Evolutionary conservation across 2,888 invertebrate genomes (phyloP).

Genomic region (Epistrophe grossulariae): DNA sequence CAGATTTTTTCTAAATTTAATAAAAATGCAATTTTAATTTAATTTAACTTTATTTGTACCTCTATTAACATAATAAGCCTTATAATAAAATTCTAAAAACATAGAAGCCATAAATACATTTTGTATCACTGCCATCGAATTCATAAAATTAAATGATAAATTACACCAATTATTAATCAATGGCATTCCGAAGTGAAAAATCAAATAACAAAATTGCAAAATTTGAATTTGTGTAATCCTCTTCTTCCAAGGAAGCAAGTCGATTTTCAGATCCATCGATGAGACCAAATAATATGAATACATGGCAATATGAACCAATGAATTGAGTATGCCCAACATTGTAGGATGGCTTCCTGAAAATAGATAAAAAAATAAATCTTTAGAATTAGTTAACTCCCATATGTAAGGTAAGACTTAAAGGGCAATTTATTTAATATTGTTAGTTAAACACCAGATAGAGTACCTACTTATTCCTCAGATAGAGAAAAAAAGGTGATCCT

Average conservation of each 20-base stretch:
- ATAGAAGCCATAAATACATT: conserved; percentile 78
- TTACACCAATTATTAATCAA: conserved; percentile 76
- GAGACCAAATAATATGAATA: conserved; percentile 90
- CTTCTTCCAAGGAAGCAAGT: conserved; percentile 90
- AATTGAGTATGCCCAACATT: conserved; percentile 88
- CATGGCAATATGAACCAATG: conserved; percentile 91
- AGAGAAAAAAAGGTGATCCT: no score
- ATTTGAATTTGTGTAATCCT: conserved; percentile 92
- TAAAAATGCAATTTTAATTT: neutral
- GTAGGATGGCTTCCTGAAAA: conserved; percentile 87
- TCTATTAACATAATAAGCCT: conserved; percentile 77
- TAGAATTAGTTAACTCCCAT: neutral
- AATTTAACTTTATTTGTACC: conserved; percentile 44
- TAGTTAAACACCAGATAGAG: no score
- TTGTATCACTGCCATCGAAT: conserved; percentile 62
- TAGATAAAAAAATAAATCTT: neutral
- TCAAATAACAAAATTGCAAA: conserved; percentile 87
- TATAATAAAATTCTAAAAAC: conserved; percentile 79
- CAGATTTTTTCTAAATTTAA: no score
- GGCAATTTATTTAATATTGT: no score
- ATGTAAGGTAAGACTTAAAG: no score
- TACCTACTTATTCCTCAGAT: no score
- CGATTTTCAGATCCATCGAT: conserved; percentile 88
- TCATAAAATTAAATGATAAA: conserved; percentile 33
- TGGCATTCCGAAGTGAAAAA: conserved; percentile 85